These are phyloP conservation scores for Stichopus horrens DNA, from an alignment of 53 echinoderm and acorn worm genomes.

Conservation along the genomic window DNA sequence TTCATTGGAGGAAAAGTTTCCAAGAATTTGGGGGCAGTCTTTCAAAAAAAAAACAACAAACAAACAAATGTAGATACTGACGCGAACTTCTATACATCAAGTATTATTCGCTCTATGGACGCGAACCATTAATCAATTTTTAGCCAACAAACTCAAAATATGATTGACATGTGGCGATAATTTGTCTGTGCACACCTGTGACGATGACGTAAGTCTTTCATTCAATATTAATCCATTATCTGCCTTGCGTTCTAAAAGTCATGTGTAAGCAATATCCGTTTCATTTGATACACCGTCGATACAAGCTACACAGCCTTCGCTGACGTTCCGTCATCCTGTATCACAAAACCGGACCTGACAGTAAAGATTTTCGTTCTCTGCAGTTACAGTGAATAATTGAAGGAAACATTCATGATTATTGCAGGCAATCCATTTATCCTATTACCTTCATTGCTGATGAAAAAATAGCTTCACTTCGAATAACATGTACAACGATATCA, in stretches of 20 bases:
- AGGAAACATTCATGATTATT: not conserved
- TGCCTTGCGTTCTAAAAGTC: not conserved
- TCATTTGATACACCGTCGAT: not conserved
- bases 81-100: too few species aligned
- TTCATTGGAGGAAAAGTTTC: not conserved
- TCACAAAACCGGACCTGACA: not conserved
- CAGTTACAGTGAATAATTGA: not conserved
- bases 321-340: too few species aligned
- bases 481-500: too few species aligned
- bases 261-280: slow-evolving; percentile 31
- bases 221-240: not conserved
- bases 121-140: too few species aligned
- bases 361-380: not conserved
- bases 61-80: not conserved
- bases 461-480: not conserved
- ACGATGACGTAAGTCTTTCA: not conserved
- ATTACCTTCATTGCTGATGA: not conserved
- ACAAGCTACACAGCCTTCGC: too few species aligned
- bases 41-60: not conserved
- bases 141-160: not conserved
- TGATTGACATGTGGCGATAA: not conserved
- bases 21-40: not conserved
- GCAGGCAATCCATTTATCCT: not conserved
- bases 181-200: slow-evolving; percentile 3
- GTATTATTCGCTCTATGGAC: too few species aligned